Evolutionary conservation across 1,140 invertebrate genomes (phyloP).

Genomic region (Drosophila sp.): DNA sequence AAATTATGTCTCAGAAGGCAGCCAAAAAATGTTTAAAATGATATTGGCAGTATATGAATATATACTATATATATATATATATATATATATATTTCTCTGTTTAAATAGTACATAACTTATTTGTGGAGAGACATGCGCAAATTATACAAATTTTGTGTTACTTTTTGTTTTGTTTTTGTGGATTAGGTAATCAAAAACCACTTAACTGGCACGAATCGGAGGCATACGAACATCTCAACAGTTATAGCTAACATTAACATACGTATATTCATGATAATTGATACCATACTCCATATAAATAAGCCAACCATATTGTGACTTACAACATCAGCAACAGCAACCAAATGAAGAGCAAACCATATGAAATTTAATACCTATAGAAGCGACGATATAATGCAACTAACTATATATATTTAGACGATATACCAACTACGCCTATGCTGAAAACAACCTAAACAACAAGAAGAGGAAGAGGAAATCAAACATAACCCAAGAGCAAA

Average conservation of each 20-base stretch:
- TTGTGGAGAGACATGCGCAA: constrained; percentile 29
- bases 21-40: constrained; percentile 39
- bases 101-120: constrained; percentile 24
- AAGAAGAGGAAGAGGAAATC: too few species aligned
- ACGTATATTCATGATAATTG: constrained; percentile 44
- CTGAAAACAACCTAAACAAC: constrained; percentile 33
- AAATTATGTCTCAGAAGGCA: constrained; percentile 57
- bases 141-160: constrained; percentile 29
- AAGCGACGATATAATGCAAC: constrained; percentile 49
- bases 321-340: constrained; percentile 59
- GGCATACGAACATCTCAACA: constrained; percentile 25
- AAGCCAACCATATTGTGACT: constrained; percentile 82
- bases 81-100: constrained; percentile 18
- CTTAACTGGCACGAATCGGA: constrained; percentile 36
- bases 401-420: constrained; percentile 43
- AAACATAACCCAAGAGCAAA: constrained; percentile 4
- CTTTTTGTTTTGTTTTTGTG: constrained; percentile 19
- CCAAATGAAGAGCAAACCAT: constrained; percentile 44
- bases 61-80: constrained; percentile 33
- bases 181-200: constrained; percentile 32
- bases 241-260: constrained; percentile 37
- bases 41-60: constrained; percentile 11
- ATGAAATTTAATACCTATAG: constrained; percentile 47
- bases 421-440: constrained; percentile 66
- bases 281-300: constrained; percentile 62